A percentile compares a stretch with the other conserved stretches of the same genome.
Conservation (phyloP, 2,888 invertebrate genomes). For the Icerya purchasi region DNA sequence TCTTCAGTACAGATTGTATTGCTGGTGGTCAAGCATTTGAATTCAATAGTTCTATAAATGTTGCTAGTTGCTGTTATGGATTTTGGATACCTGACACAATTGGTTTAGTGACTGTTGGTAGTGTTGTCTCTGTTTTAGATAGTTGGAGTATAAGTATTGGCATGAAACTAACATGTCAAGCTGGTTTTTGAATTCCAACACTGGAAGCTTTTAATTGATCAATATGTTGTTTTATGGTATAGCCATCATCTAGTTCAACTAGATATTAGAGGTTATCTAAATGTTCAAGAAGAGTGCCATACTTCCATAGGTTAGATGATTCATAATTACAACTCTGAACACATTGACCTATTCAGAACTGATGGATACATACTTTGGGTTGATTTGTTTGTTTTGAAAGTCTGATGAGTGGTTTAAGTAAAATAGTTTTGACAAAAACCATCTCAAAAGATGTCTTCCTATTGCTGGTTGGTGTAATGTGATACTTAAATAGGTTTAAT, state of each 20-base stretch:
- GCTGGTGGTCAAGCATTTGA: not conserved
- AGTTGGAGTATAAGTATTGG: not conserved
- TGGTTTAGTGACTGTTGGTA: not conserved
- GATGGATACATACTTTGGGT: not conserved
- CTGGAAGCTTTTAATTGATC: constrained; percentile 11
- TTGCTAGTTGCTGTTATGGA: not conserved
- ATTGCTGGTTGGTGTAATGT: constrained; percentile 14
- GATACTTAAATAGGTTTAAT: constrained; percentile 14
- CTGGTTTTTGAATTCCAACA: not conserved
- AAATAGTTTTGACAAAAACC: constrained; percentile 13
- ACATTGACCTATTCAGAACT: constrained; percentile 2
- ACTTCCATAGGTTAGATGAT: constrained; percentile 15
- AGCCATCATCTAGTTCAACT: constrained; percentile 16
- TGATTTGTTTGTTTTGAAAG: no score
- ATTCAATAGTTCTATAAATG: no score
- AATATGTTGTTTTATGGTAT: constrained; percentile 16
- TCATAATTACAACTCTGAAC: constrained; percentile 14
- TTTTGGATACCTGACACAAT: not conserved
- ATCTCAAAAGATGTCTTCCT: constrained; percentile 15
- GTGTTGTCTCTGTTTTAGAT: not conserved
- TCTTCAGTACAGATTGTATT: not conserved
- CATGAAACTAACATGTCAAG: not conserved
- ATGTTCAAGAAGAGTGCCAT: constrained; percentile 13
- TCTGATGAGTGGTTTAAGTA: constrained; percentile 1
- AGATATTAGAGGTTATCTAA: constrained; percentile 16